Base-by-base conservation (phyloP, 2,113 vertebrate species). In the Elgaria multicarinata region DNA sequence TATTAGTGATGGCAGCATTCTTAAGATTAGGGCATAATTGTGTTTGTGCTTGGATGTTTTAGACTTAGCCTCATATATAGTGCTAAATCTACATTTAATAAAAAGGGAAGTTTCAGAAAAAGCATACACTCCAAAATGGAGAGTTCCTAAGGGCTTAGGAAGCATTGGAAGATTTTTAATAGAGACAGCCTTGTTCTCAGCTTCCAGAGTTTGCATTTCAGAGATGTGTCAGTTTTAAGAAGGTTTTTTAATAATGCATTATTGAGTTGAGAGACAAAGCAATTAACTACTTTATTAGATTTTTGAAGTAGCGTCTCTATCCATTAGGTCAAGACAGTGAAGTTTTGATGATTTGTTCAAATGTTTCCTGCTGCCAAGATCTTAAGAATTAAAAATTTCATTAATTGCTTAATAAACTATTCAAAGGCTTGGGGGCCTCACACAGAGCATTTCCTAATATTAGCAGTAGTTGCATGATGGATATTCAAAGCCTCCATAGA, bases 331-430 rank as follows among this genome's bases (percentile, higher is more conserved):
- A 84, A 89, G 81, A 67, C 12, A 78, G 58, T 78, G 62, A 85
- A 85, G 78, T 89, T 89, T 89, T 89, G 84, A 84, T 89, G 81
- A 89, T 89, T 77, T 89, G 58, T 74, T 84, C 81, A 84, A 77
- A 84, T 84, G 72, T 78, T 78, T 84, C 44, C 72, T 89, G 58
- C 64, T 84, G 72, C 72, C 84, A 84, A 76, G 79, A 31, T 76
- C 75, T 89, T 76, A 84, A 84, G 44, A 84, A 76, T 89, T 78
- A 78, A 83, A 76, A 84, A 85, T 12, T 50, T 85, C 74, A 89
- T 89, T 85, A 84, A 69, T 85, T 84, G n/a, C 88, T 83, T 89
- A 66, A 89, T 89, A 89, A 64, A 77, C 74, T 77, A 83, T 83
- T 67, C 42, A 67, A 39, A 53, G 28, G 44, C 72, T 67, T 22